Evolutionary conservation across 2,797 vertebrate species (phyloP), one percentile per base, ranked within the genome.

Genomic region (Aythya fuligula): DNA sequence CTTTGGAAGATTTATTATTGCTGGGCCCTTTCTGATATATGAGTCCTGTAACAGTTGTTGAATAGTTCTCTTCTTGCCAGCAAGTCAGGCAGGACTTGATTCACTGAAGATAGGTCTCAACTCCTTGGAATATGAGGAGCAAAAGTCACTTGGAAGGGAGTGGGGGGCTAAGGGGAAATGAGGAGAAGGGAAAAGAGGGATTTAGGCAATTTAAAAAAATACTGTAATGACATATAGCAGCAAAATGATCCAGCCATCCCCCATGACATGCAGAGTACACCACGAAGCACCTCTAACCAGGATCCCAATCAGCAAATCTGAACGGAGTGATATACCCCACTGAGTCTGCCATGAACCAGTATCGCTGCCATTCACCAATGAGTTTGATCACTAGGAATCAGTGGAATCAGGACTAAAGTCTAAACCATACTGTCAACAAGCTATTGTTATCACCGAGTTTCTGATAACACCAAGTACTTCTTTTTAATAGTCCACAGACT

Each of bases 381-480:
- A 28, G 21, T 49, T 39, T 17, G 49, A 11, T 78, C 4, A 8
- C 3, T 41, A 0, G 0, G 3, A 47, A 47, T 47, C 21, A 47
- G 13, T 34, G 17, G 14, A 85, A 83, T 64, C 24, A 13, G 5
- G 39, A 36, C 67, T 74, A 7, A 83, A 62, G 13, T 28, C 24
- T 39, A 76, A 73, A 64, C n/a, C 8, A 21, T 17, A 53, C 5
- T 60, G 87, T 71, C 60, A 66, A 32, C 9, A 91, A 79, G 17
- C 11, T 58, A 28, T 36, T 38, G 69, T 21, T 72, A 77, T 28
- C 62, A 28, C 32, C 60, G 24, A 79, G 36, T 41, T 87, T 60
- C 53, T 38, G 1, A 10, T 71, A 92, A 30, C 17, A 82, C 28
- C 21, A 25, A 71, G 2, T 32, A 74, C 13, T 22, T 84, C 13